phyloP scores from a whole-genome alignment of 2,113 vertebrate genomes.

The Mastomys coucha region DNA sequence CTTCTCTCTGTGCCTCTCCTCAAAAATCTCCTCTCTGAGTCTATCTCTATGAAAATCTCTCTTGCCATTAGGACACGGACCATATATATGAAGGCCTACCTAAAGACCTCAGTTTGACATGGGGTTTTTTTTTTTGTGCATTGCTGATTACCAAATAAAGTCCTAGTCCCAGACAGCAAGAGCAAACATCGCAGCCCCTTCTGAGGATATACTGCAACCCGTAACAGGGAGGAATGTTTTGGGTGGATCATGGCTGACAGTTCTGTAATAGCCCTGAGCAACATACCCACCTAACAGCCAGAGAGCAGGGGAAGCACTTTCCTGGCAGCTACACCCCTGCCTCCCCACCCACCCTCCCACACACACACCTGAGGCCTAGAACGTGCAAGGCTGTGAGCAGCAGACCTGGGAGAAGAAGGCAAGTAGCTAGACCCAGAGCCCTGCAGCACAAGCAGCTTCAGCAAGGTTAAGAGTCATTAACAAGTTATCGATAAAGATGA shows the following conservation, averaged over 20 bases:
- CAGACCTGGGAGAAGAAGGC: background rate
- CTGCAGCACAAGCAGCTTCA: background rate
- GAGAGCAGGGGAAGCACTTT: background rate
- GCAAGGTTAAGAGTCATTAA: conserved; percentile 70
- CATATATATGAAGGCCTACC: background rate
- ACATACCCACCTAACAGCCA: background rate
- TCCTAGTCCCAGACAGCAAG: background rate
- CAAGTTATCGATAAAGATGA: conserved; percentile 69
- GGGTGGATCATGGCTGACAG: background rate
- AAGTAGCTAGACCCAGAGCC: background rate
- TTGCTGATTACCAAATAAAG: background rate
- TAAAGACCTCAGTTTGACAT: conserved; percentile 2
- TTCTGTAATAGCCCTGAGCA: background rate
- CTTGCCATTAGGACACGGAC: background rate
- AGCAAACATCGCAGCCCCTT: background rate
- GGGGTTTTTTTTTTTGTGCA: no score
- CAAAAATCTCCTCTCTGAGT: background rate
- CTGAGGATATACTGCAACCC: background rate
- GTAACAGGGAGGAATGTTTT: background rate
- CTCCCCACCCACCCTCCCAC: no score
- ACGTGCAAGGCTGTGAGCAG: background rate
- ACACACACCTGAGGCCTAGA: background rate
- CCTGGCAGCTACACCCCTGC: background rate
- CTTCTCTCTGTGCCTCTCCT: background rate
- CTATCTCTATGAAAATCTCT: background rate